Conservation (phyloP, 1,140 invertebrate genomes). For the Alviniconcha marisindica region DNA sequence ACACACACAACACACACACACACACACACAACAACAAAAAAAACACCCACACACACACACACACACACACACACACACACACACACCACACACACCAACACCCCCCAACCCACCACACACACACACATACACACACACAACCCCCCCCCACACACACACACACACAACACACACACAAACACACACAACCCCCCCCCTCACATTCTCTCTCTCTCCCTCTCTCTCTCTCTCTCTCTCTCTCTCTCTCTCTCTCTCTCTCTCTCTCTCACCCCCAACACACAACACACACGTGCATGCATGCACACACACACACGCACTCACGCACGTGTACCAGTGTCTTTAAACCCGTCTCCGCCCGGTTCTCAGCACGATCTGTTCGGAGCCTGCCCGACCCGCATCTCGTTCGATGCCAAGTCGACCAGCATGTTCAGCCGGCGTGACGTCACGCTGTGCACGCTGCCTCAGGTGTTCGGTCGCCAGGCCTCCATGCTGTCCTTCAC, state of each 20-base stretch:
- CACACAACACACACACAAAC: too few species aligned
- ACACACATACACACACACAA: neutral
- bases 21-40: too few species aligned
- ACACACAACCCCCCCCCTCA: too few species aligned
- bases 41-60: too few species aligned
- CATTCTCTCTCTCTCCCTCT: neutral
- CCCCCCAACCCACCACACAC: too few species aligned
- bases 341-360: neutral
- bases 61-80: too few species aligned
- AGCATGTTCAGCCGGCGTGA: neutral
- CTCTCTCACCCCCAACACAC: too few species aligned
- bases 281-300: too few species aligned
- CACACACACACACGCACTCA: neutral
- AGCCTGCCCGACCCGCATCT: neutral
- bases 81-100: too few species aligned
- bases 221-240: neutral
- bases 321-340: neutral
- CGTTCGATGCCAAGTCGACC: neutral
- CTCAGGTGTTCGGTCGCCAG: slow-evolving; percentile 1
- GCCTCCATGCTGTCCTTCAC: neutral
- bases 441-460: neutral
- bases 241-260: neutral
- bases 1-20: too few species aligned
- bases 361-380: neutral
- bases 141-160: too few species aligned